Percentiles rank a stretch among this genome's conserved stretches.
phyloP scores from a whole-genome alignment of 2,888 invertebrate species.

The Orthosia cruda region DNA sequence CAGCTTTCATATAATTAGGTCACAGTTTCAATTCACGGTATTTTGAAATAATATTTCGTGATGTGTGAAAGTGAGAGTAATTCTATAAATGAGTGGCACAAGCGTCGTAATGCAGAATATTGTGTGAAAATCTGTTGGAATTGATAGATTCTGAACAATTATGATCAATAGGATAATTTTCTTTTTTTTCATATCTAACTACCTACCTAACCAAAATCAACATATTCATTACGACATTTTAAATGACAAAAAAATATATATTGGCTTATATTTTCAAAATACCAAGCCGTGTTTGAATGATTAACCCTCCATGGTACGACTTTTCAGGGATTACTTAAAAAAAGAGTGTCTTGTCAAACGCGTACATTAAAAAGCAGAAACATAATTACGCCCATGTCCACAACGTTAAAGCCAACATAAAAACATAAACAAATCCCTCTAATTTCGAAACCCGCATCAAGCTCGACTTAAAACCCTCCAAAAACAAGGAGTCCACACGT shows the following conservation, averaged over 20 bases:
- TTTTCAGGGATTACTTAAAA: conserved; percentile 24
- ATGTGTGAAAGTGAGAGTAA: not conserved
- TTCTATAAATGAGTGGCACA: not conserved
- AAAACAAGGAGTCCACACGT: conserved; percentile 71
- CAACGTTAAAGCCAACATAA: conserved; percentile 50
- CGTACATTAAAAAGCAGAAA: conserved; percentile 42
- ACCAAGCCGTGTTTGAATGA: not conserved
- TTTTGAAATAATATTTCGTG: conserved; percentile 26
- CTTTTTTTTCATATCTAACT: not conserved
- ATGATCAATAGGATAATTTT: not conserved
- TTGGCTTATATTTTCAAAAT: not conserved
- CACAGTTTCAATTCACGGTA: conserved; percentile 34
- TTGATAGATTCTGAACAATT: not conserved
- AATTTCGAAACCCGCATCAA: conserved; percentile 69
- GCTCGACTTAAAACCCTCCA: conserved; percentile 67
- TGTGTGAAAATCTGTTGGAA: not conserved
- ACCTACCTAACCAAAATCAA: not conserved
- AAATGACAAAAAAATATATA: not conserved
- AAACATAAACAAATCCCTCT: conserved; percentile 60
- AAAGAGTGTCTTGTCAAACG: conserved; percentile 46
- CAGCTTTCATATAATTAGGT: conserved; percentile 37
- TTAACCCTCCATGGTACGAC: no score
- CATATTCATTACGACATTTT: not conserved
- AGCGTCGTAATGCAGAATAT: not conserved
- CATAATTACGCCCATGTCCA: conserved; percentile 48